Base-by-base conservation (phyloP, 2,888 invertebrate genomes). In the Scelioninae gen. 2 region DNA sequence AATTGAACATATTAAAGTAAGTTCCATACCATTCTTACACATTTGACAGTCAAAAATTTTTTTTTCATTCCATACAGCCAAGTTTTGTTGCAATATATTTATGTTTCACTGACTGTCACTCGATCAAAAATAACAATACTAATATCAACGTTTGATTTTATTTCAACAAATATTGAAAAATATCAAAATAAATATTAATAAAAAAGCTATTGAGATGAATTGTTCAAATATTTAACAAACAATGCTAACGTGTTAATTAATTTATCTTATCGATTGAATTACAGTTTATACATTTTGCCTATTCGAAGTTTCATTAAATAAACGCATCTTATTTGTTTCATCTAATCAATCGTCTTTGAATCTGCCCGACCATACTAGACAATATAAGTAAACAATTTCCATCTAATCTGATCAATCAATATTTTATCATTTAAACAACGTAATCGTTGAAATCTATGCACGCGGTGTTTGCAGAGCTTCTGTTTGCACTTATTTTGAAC, bases 1-100 rank as follows among this genome's bases (percentile, higher is more conserved):
- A 69, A 57, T 85, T 25, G 82, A 80, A 6, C 78, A 81, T 25
- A 78, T 85, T 28, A 82, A 82, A 78, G 85, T 85, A 75, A 74
- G 78, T 77, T 48, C 10, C 16, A 3, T 18, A 13, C 15, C 7
- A 2, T 16, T 16, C 9, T 25, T 22, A 43, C 11, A 22, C 19
- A 22, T 43, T 43, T 11, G 19, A 11, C 19, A 43, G 22, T 11
- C n/a, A 43, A 43, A 9, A 16, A 2, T 11, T 0, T 3, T 22
- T 11, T 43, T 22, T 11, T 11, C 2, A 35, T 43, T 43, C 11
- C 1, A 2, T 2, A 16, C 9, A 16, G 16, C 16, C 2, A 5
- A 7, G 4, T 39, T 16, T 39, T 15, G n/a, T n/a, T n/a, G 2
- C 39, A 2, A n/a, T 7, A 1, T 3, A 1, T 2, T 16, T 11